Evolutionary conservation across 2,113 vertebrate genomes (phyloP).

Genomic region (Gambusia affinis): DNA sequence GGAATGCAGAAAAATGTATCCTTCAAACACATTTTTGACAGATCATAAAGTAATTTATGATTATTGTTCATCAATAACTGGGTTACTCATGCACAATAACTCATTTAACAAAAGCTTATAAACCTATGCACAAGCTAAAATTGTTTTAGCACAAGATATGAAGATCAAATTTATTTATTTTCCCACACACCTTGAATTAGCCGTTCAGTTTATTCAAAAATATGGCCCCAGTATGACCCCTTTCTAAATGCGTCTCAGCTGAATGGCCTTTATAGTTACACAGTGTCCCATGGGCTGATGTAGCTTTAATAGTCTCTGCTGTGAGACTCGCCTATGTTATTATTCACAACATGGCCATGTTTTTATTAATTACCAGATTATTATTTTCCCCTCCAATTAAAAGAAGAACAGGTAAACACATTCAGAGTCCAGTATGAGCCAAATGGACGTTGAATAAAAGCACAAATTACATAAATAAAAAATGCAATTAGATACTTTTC

Average conservation of each 20-base stretch:
- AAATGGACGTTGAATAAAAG: not conserved
- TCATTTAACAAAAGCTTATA: not conserved
- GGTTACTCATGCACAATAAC: not conserved
- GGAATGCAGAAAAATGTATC: not conserved
- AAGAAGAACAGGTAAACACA: not conserved
- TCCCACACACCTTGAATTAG: not conserved
- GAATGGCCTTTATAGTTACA: not conserved
- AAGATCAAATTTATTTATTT: not conserved
- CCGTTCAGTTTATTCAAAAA: not conserved
- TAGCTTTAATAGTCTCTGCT: not conserved
- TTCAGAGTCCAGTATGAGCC: not conserved
- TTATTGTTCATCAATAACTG: too few species aligned
- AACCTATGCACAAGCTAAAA: not conserved
- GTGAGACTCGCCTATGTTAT: not conserved
- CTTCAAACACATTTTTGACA: not conserved
- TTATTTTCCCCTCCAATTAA: not conserved
- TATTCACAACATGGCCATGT: conserved; percentile 3
- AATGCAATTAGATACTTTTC: not conserved
- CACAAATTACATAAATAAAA: not conserved
- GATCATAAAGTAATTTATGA: not conserved
- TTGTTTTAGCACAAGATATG: too few species aligned
- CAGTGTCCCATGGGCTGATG: not conserved
- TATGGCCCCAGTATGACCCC: not conserved
- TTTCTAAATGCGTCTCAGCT: not conserved
- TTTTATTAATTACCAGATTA: conserved; percentile 11